These are phyloP conservation scores for Zosterops borbonicus DNA, from an alignment of 2,113 vertebrate genomes.

Conservation along the genomic window DNA sequence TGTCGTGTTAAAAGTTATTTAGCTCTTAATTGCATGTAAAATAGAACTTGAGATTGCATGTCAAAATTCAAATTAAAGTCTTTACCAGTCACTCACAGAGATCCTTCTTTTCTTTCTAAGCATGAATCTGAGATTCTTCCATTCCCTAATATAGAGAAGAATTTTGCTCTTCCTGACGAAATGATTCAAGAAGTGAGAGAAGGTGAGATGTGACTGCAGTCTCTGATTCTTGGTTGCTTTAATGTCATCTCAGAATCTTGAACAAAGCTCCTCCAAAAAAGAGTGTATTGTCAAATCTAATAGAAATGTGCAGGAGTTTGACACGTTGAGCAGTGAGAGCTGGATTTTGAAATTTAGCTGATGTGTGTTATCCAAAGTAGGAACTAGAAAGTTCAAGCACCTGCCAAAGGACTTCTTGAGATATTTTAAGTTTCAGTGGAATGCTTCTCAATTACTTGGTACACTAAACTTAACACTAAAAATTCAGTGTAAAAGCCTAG, in stretches of 20 bases:
- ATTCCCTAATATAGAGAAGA: conserved; percentile 93
- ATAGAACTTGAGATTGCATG: not conserved
- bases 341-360: not conserved
- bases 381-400: not conserved
- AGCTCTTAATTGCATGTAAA: not conserved
- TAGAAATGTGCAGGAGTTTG: not conserved
- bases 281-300: not conserved
- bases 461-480: not conserved
- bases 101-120: conserved; percentile 67
- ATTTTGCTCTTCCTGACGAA: conserved; percentile 92
- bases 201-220: conserved; percentile 75
- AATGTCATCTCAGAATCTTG: not conserved
- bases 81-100: not conserved
- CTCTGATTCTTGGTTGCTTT: not conserved
- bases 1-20: not conserved
- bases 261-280: not conserved
- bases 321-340: not conserved
- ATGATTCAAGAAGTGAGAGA: conserved; percentile 98
- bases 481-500: not conserved
- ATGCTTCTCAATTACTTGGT: not conserved
- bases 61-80: not conserved
- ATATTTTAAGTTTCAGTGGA: not conserved
- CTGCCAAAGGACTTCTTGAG: not conserved
- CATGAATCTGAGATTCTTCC: conserved; percentile 97
- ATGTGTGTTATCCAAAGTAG: not conserved